Evolutionary conservation across 2,113 vertebrate genomes (phyloP), one percentile per base, ranked within the genome.

Genomic region (Labeo catla): DNA sequence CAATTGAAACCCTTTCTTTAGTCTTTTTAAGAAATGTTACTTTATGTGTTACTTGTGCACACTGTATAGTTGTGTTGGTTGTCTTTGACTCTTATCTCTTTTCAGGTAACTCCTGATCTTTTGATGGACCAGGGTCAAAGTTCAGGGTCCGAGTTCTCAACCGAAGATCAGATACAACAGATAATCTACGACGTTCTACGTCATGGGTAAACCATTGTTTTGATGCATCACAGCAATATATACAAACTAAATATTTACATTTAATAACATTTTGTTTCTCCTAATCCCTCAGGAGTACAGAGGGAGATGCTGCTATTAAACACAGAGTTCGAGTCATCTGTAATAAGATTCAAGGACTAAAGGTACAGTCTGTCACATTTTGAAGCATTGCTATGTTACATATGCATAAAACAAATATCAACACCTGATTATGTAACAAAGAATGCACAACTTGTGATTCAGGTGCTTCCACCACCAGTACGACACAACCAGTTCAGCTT

Each of bases 81-180:
- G 12, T 80, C 7, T 23, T 21, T 52, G 11, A 19, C 86, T 89
- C 87, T 89, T 92, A 86, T 77, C 10, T 5, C 8, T 82, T 87
- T 91, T 93, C 94, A 99, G 95, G 97, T 96, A 85, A 97, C 97
- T 39, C 97, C 98, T 57, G 97, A 98, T 93, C 96, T 98, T 87
- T 94, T 99, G 91, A 94, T 95, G 90, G 97, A 98, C 90, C 97
- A 98, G 94, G 95, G 91, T 91, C 95, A 96, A 89, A 90, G 94
- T 21, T 76, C 95, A 13, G 94, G 94, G 10, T 68, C 95, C 11
- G 94, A 95, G 77, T 88, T 94, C 1, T 93, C 93, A 88, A 91
- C 91, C 4, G 93, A 92, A 84, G 96, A 97, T 85, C 92, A 96
- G 59, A 76, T 94, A 74, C 95, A 95, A 88, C 94, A 96, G 80